Base-by-base conservation (phyloP, 2,797 vertebrate species). In the Silurus lanzhouensis region DNA sequence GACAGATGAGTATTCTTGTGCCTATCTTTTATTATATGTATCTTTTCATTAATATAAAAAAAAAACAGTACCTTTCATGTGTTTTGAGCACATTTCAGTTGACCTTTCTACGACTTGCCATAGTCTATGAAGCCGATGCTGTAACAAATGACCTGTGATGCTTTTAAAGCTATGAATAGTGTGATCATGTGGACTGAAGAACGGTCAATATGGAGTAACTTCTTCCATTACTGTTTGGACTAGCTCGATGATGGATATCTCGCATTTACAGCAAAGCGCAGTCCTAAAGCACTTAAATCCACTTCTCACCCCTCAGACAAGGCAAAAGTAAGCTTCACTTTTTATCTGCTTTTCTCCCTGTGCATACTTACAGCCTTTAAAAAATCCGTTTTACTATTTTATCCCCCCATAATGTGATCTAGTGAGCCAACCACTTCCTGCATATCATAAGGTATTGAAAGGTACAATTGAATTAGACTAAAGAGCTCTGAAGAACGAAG, bases 401-500 rank as follows among this genome's bases (percentile, higher is more conserved):
- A 91, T 91, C 89, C 87, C 87, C 85, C 89, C 89, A 89, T 95
- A 96, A 96, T 95, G 93, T 91, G 92, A 94, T 95, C 87, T 90
- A 88, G 88, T 17, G 86, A 92, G 82, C 87, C 89, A 90, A 91
- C 90, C 89, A 93, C 93, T 95, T 95, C 94, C 94, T 95, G 93
- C 90, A 92, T 93, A 94, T 93, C 93, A 92, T 94, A 93, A 94
- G 93, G 92, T 93, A 93, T 94, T 94, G 94, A 94, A 94, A 94
- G 92, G 92, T 92, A 92, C 91, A 94, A 95, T 95, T 95, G 93
- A 94, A 95, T 95, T 95, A 95, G 94, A 93, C 94, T 94, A 93
- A 95, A 94, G 90, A 91, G 94, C 94, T 94, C 91, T 93, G 91
- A 93, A 94, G 92, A 94, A 91, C 92, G 91, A 93, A 92, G 93